Conservation (phyloP, 2,888 invertebrate species). For the Tetheella fluctuosa region DNA sequence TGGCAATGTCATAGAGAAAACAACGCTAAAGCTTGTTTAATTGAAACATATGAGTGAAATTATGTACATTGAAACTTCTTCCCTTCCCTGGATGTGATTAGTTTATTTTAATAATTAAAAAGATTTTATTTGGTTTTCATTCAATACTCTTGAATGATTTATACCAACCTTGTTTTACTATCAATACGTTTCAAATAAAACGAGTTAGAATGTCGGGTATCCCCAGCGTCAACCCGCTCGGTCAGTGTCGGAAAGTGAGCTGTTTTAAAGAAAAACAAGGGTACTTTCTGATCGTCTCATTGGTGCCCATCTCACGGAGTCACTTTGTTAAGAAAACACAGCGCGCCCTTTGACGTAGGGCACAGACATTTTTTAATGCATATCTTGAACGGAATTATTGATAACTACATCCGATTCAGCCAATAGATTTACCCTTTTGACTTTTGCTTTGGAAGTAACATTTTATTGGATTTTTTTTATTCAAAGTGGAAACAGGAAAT, state of each 20-base stretch:
- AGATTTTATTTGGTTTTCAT: too few species aligned
- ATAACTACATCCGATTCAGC: conserved; percentile 56
- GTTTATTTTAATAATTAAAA: too few species aligned
- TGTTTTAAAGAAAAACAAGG: conserved; percentile 80
- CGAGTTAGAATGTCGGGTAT: conserved; percentile 41
- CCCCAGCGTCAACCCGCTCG: conserved; percentile 52
- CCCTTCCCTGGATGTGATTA: too few species aligned
- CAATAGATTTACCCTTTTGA: conserved; percentile 60
- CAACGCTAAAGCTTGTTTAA: too few species aligned
- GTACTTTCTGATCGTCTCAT: conserved; percentile 68
- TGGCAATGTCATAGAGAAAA: too few species aligned
- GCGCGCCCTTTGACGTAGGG: conserved; percentile 72
- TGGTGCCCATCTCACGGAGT: conserved; percentile 72
- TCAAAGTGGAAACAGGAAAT: conserved; percentile 13
- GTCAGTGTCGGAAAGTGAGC: conserved; percentile 71
- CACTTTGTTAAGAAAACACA: conserved; percentile 82
- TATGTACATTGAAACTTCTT: too few species aligned
- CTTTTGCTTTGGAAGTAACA: conserved; percentile 38
- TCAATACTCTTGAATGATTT: neutral
- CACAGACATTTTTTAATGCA: conserved; percentile 78
- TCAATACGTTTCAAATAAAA: conserved; percentile 5
- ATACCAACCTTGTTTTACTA: neutral
- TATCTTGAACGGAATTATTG: conserved; percentile 78
- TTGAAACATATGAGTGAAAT: too few species aligned
- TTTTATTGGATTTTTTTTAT: conserved; percentile 33